Evolutionary conservation across 37 sponge, comb jelly and placozoan species (phyloP).

Genomic region (Axinella damicornis): DNA sequence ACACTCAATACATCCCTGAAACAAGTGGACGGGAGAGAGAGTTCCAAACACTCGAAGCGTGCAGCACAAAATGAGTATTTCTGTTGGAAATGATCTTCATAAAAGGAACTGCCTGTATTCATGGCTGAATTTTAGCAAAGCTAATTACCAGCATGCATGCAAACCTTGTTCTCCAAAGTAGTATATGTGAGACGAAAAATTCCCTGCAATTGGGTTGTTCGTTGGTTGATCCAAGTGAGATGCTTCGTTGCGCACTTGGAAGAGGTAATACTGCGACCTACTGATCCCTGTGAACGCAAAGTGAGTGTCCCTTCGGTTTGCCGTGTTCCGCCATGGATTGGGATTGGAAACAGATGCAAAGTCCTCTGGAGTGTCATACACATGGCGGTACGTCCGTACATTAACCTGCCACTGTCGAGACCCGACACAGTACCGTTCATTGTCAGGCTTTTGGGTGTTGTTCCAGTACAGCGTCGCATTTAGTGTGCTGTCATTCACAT

Average conservation of each 20-base stretch:
- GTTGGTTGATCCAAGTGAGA: no score
- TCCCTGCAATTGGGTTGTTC: no score
- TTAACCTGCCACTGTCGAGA: background rate
- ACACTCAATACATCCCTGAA: no score
- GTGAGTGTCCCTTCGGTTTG: background rate
- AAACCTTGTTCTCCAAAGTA: conserved; percentile 25
- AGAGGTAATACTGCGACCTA: conserved; percentile 7
- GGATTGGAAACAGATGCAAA: no score
- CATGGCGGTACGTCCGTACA: background rate
- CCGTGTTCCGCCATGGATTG: background rate
- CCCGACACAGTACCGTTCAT: background rate
- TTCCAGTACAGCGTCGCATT: conserved; percentile 4
- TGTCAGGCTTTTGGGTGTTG: background rate
- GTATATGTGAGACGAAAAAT: background rate
- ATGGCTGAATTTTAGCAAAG: no score
- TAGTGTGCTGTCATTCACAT: background rate
- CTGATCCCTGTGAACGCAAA: background rate
- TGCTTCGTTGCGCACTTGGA: background rate
- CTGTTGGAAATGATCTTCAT: no score
- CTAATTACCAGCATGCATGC: background rate
- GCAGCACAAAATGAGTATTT: no score
- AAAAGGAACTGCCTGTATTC: no score
- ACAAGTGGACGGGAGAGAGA: no score
- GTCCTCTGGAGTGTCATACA: background rate
- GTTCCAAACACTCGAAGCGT: no score